phyloP scores from a whole-genome alignment of 35 echinoderm and acorn worm species.

The Heliocidaris tuberculata region DNA sequence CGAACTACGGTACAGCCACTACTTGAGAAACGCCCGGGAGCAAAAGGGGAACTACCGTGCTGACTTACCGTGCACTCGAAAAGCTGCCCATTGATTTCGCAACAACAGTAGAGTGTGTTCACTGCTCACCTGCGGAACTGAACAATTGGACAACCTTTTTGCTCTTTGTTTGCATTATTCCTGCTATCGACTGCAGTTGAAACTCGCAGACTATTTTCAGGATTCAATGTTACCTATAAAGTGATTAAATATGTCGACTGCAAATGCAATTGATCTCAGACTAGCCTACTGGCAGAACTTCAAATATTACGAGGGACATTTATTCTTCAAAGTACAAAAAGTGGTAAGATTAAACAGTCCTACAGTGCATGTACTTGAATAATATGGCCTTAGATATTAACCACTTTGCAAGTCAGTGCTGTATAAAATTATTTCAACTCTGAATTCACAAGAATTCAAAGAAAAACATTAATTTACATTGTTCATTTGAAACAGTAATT shows the following conservation, averaged over 20 bases:
- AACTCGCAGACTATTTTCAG: not conserved
- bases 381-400: no score
- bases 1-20: not conserved
- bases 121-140: not conserved
- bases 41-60: not conserved
- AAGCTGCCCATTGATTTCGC: no score
- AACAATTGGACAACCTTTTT: not conserved
- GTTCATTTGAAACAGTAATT: no score
- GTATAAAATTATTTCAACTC: no score
- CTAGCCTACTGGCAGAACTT: not conserved
- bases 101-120: not conserved
- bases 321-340: not conserved
- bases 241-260: not conserved
- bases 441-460: no score
- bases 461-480: no score
- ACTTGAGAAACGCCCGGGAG: not conserved
- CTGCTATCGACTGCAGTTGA: not conserved
- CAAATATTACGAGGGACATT: conserved; percentile 16
- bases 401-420: no score
- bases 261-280: not conserved
- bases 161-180: not conserved
- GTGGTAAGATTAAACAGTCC: not conserved
- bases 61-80: not conserved
- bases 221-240: not conserved
- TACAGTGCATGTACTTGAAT: not conserved